A percentile compares a stretch with the other conserved stretches of the same genome.
phyloP scores from a whole-genome alignment of 2,797 vertebrate genomes.

The Synaphobranchus kaupii region DNA sequence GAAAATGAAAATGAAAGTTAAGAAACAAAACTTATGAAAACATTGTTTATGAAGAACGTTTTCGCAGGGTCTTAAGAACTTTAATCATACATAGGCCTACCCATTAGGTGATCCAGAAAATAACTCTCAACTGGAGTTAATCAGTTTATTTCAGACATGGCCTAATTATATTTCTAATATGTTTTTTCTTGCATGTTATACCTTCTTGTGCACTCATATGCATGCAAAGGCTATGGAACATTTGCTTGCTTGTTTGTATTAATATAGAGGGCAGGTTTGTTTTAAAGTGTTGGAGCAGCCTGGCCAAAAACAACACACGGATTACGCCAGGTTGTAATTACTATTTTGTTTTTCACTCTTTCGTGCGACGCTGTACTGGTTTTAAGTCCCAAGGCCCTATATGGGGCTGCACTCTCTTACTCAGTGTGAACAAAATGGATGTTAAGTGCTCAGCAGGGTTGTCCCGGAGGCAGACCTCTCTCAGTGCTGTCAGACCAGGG shows the following conservation, averaged over 20 bases:
- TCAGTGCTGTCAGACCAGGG: not conserved
- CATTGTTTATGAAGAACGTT: not conserved
- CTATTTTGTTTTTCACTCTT: not conserved
- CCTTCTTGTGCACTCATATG: not conserved
- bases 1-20: not conserved
- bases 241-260: slow-evolving; percentile 11
- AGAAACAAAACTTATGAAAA: slow-evolving; percentile 6
- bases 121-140: slow-evolving; percentile 6
- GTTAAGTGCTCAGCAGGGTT: not conserved
- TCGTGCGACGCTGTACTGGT: not conserved
- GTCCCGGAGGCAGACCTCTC: not conserved
- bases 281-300: not conserved
- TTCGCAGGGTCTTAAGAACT: slow-evolving; percentile 5
- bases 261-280: slow-evolving; percentile 5
- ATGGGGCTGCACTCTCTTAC: not conserved
- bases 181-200: not conserved
- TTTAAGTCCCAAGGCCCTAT: not conserved
- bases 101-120: slow-evolving; percentile 24
- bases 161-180: slow-evolving; percentile 25
- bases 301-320: slow-evolving; percentile 5
- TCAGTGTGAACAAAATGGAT: not conserved
- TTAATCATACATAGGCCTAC: not conserved
- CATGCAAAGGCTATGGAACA: not conserved
- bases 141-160: slow-evolving; percentile 7
- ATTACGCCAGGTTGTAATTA: not conserved